Evolutionary conservation across 2,888 invertebrate genomes (phyloP).

Genomic region (Drosophila flavopinicola): DNA sequence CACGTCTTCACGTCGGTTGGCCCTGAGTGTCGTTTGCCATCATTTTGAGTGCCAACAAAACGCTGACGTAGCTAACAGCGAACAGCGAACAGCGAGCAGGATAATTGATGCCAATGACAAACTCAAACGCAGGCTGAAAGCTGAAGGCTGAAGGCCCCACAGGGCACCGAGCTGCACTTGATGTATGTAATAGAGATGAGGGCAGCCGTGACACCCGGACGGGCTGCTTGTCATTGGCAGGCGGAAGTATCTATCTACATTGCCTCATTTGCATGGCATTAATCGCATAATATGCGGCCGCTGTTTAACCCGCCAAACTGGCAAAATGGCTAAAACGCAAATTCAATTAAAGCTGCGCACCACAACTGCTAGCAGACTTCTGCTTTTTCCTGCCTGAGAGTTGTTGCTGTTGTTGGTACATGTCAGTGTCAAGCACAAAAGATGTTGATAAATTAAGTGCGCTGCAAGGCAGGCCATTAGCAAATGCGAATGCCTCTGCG

Average conservation of each 20-base stretch:
- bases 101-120: conserved; percentile 65
- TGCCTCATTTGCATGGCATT: conserved; percentile 55
- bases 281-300: conserved; percentile 51
- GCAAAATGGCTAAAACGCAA: conserved; percentile 40
- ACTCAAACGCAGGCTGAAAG: conserved; percentile 5
- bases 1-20: conserved; percentile 49
- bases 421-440: conserved; percentile 63
- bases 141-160: neutral
- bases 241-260: conserved; percentile 47
- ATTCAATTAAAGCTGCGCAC: conserved; percentile 62
- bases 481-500: conserved; percentile 34
- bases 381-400: conserved; percentile 5
- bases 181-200: conserved; percentile 29
- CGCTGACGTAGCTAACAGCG: conserved; percentile 25
- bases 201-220: too few relatives aligned
- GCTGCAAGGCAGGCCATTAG: conserved; percentile 56
- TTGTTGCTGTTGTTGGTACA: conserved; percentile 18
- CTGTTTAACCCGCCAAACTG: conserved; percentile 46
- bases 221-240: conserved; percentile 16
- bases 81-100: conserved; percentile 23
- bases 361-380: conserved; percentile 11
- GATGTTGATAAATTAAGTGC: conserved; percentile 68
- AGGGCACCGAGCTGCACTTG: conserved; percentile 19
- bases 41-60: conserved; percentile 56
- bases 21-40: conserved; percentile 50